A percentile compares a stretch with the other conserved stretches of the same genome.
phyloP scores from a whole-genome alignment of 2,888 invertebrate species.

The Macropis europaea region DNA sequence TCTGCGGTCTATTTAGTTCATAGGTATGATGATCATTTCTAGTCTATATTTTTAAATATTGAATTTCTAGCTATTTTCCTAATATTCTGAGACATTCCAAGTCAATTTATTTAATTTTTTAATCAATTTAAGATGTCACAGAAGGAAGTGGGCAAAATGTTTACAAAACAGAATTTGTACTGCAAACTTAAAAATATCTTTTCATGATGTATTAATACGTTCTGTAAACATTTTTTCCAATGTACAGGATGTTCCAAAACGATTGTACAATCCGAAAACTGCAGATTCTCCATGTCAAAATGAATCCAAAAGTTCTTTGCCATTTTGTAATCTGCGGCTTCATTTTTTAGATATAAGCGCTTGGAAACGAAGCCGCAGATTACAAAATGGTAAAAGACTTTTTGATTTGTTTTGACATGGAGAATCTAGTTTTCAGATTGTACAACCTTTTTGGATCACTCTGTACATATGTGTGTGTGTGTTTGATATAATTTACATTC shows the following conservation, averaged over 20 bases:
- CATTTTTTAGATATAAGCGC: no score
- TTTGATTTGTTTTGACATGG: no score
- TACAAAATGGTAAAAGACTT: no score
- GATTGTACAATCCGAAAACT: no score
- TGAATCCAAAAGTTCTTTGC: no score
- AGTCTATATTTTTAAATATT: conserved; percentile 48
- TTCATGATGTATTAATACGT: not conserved
- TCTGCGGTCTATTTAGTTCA: conserved; percentile 31
- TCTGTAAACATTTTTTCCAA: not conserved
- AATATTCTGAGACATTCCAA: conserved; percentile 48
- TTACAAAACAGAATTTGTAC: conserved; percentile 14
- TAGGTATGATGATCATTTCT: conserved; percentile 45
- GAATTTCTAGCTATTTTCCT: conserved; percentile 34
- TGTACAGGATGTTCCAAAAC: conserved; percentile 6
- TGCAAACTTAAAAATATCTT: conserved; percentile 13
- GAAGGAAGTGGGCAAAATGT: conserved; percentile 10
- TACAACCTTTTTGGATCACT: no score
- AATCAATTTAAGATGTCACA: conserved; percentile 16
- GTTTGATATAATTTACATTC: conserved; percentile 21
- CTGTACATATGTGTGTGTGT: no score
- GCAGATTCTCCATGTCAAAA: no score
- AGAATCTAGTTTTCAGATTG: no score
- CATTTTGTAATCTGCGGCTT: no score
- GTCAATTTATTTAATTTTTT: conserved; percentile 29
- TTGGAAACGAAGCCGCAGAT: no score